A percentile compares a stretch with the other conserved stretches of the same genome.
Evolutionary conservation across 2,113 vertebrate genomes (phyloP).

Genomic region (Vimba vimba): DNA sequence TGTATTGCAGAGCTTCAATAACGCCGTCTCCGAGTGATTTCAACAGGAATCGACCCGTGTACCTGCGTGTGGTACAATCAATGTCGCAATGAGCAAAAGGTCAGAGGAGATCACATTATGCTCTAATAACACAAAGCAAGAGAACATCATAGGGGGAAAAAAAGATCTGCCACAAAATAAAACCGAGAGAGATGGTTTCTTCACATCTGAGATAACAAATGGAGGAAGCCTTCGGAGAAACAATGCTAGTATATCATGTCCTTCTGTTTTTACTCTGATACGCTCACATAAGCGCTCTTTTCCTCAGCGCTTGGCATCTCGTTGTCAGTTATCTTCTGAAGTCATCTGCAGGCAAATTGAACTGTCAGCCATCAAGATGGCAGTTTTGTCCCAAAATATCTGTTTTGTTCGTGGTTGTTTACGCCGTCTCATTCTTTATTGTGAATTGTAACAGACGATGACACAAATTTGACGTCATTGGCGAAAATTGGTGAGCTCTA

Average conservation of each 20-base stretch:
- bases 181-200: neutral
- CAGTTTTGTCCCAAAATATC: neutral
- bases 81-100: slow-evolving; percentile 20
- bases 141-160: neutral
- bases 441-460: slow-evolving; percentile 15
- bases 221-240: neutral
- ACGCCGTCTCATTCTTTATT: slow-evolving; percentile 4
- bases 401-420: neutral
- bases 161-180: neutral
- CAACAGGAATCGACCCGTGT: slow-evolving; percentile 26
- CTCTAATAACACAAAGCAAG: slow-evolving; percentile 26
- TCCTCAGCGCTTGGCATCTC: neutral
- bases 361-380: slow-evolving; percentile 4
- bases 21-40: neutral
- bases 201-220: neutral
- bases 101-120: slow-evolving; percentile 17
- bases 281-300: neutral
- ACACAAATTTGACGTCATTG: slow-evolving; percentile 16
- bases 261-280: neutral
- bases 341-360: slow-evolving; percentile 20
- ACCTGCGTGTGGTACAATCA: slow-evolving; percentile 36
- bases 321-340: slow-evolving; percentile 18
- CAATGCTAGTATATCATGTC: neutral
- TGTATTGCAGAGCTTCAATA: slow-evolving; percentile 31
- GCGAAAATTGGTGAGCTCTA: slow-evolving; percentile 14